Evolutionary conservation across 2,113 vertebrate species (phyloP).

Genomic region (Ceyx melanurus): DNA sequence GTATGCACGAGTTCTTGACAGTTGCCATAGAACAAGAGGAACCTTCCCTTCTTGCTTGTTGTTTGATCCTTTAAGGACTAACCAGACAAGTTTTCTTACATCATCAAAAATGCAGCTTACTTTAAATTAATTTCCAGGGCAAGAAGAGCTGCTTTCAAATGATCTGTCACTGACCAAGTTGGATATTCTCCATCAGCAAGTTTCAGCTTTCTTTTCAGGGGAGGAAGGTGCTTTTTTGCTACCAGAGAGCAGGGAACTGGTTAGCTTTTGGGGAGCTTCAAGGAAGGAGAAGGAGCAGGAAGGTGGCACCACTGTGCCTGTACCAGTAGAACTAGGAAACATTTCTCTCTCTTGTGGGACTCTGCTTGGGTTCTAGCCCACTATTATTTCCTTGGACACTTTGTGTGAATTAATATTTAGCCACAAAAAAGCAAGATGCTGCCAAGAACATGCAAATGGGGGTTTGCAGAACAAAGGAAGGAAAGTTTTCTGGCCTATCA

Average conservation of each 20-base stretch:
- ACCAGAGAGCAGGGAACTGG: not conserved
- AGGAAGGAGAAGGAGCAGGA: not conserved
- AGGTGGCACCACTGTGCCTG: not conserved
- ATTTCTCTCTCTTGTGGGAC: not conserved
- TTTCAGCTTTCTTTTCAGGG: not conserved
- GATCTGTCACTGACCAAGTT: not conserved
- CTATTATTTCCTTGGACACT: not conserved
- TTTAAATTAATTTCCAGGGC: not conserved
- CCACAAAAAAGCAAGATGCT: not conserved
- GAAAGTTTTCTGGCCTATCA: not conserved
- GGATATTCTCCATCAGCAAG: not conserved
- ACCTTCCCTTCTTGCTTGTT: not conserved
- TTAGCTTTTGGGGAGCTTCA: not conserved
- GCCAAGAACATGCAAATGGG: not conserved
- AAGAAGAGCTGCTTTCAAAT: not conserved
- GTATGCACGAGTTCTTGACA: not conserved
- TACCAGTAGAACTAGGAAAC: not conserved
- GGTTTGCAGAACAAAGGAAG: not conserved
- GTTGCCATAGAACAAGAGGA: conserved; percentile 8
- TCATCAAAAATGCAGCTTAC: not conserved
- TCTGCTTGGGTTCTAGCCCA: not conserved
- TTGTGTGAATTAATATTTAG: not conserved
- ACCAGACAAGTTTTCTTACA: not conserved
- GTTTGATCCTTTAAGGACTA: not conserved
- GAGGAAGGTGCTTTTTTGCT: not conserved